Base-by-base conservation (phyloP, 1,140 invertebrate genomes). In the Chrysoperla carnea region DNA sequence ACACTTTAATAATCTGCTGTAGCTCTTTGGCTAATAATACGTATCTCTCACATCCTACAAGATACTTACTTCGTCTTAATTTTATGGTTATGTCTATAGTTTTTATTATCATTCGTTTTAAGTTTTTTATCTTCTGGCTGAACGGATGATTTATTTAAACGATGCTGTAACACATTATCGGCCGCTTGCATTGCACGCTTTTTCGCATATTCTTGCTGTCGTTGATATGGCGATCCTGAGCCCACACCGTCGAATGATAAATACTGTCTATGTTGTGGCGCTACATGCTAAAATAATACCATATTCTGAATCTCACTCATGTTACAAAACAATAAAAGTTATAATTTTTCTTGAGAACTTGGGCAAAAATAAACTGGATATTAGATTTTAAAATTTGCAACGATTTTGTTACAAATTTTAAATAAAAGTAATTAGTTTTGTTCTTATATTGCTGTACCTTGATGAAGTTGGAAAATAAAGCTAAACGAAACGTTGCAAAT, bases 241-340 rank as follows among this genome's bases (percentile, higher is more conserved):
- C 86, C 86, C 8, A 81, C 58, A 14, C 82, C 82, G 49, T 84
- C 84, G 59, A 75, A 83, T 43, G 68, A 79, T 35, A 92, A 63
- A 56, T 85, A 91, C 53, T 88, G 85, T 27, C 88, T 69, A 56
- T 92, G 88, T 58, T 91, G 87, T 1, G 86, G 85, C 13, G 81
- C 82, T 45, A 81, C 88, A 52, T 90, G 84, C 72, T 83, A 51
- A 42, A 62, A 55, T 44, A 23, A 13, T 3, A 42, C 14, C 1
- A 42, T 40, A 28, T 7, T 9, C 13, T 7, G 8, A 27, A 7
- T 37, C 8, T 37, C 36, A 4, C 39, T 12, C 5, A 40, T 42
- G 37, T 9, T 39, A 37, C 46, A n/a, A n/a, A n/a, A n/a, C n/a
- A n/a, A n/a, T n/a, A n/a, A n/a, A n/a, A n/a, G n/a, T n/a, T n/a